Evolutionary conservation across 1,140 invertebrate genomes (phyloP), one percentile per base, ranked within the genome.

Genomic region (Camponotus pennsylvanicus): DNA sequence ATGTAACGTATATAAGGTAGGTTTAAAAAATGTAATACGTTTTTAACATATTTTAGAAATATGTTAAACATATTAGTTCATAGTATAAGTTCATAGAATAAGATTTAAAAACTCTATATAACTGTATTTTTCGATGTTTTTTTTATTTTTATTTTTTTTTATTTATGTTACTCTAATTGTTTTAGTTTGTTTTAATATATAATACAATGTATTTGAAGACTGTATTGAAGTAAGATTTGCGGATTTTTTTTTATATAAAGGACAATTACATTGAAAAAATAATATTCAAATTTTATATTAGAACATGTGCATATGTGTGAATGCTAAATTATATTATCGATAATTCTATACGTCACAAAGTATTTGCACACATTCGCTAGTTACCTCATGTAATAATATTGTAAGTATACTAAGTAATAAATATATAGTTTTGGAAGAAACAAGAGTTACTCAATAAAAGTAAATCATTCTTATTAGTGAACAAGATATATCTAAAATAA

Each of bases 361-460:
- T 78, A 64, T 1, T 42, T 77, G 27, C 63, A 63, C 3, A 27
- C 9, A 78, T 66, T 21, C 59, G 21, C 45, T 57, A 57, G 49
- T 57, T 78, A 78, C 76, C 59, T 78, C 75, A 78, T 66, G 6
- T 61, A 63, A 45, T 21, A 64, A 1, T 59, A 27, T 13, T 75
- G 5, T n/a, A 15, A 59, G 0, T 57, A 49, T 52, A 52, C 13
- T 52, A 40, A 57, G 1, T 6, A 78, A 66, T 66, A 78, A 66
- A 78, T 40, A 4, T 34, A 66, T 15, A 59, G 4, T 66, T 78
- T 78, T 49, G 11, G 64, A 75, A 13, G 34, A 66, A 78, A 64
- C 15, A 7, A 52, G 49, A 52, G 49, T 18, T 15, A 3, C 3
- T 3, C 2, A 6, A 15, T 66, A n/a, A 34, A 66, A 63, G 45